A percentile compares a stretch with the other conserved stretches of the same genome.
Evolutionary conservation across 2,113 vertebrate genomes (phyloP).

Genomic region (Gavia stellata): DNA sequence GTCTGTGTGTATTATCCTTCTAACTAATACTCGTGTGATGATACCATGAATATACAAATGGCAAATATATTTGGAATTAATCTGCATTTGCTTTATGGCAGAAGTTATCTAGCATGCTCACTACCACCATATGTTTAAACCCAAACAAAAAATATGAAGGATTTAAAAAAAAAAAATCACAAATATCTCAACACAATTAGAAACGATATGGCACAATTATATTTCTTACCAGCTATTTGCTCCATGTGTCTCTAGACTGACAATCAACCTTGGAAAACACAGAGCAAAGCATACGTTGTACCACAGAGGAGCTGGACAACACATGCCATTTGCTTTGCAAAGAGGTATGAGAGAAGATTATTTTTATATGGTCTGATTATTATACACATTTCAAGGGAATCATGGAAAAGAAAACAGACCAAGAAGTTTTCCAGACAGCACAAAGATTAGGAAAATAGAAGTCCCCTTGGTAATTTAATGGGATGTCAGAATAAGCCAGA

Average conservation of each 20-base stretch:
- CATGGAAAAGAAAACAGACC: not conserved
- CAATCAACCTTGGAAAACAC: not conserved
- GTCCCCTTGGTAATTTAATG: not conserved
- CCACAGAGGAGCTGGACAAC: not conserved
- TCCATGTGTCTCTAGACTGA: not conserved
- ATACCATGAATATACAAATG: not conserved
- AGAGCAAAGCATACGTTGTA: not conserved
- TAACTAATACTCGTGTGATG: not conserved
- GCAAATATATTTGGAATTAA: not conserved
- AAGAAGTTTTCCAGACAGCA: not conserved
- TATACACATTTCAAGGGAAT: not conserved
- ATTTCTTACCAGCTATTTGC: not conserved
- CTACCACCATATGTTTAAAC: not conserved
- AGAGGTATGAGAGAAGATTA: not conserved
- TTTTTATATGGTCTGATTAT: not conserved
- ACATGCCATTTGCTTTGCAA: not conserved
- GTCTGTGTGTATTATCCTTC: not conserved
- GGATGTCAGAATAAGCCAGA: not conserved
- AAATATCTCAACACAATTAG: not conserved
- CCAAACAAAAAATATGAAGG: not conserved
- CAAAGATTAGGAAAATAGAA: not conserved
- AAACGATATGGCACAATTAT: not conserved
- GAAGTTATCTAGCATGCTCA: not conserved
- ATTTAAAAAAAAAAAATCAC: not conserved
- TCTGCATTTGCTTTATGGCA: not conserved